A percentile compares a stretch with the other conserved stretches of the same genome.
Conservation (phyloP, 1,140 invertebrate genomes). For the Yoshiicerus persimilis region DNA sequence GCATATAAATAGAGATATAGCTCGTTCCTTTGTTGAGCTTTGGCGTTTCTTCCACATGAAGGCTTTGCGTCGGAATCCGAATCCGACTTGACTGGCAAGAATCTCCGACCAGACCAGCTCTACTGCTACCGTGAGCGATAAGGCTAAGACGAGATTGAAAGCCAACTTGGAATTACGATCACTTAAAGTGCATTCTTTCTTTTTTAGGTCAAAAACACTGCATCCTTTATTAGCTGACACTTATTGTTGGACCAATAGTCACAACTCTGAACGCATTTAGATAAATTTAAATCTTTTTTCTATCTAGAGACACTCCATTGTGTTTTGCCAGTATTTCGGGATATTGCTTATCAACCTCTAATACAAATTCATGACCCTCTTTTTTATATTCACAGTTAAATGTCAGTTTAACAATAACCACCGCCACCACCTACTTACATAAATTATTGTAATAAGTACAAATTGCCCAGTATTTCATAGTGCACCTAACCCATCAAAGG, state of each 20-base stretch:
- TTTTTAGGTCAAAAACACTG: conserved; percentile 18
- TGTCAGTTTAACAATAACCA: background rate
- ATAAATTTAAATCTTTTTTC: background rate
- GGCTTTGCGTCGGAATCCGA: background rate
- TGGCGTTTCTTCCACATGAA: background rate
- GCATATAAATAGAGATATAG: background rate
- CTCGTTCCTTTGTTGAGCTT: background rate
- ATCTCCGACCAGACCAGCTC: too few relatives aligned
- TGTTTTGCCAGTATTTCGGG: too few relatives aligned
- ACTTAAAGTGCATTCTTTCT: conserved; percentile 1
- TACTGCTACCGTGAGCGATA: too few relatives aligned
- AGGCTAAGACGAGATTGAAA: background rate
- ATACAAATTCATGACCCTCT: background rate
- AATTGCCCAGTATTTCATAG: too few relatives aligned
- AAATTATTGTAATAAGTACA: background rate
- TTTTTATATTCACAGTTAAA: background rate
- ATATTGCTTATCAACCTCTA: background rate
- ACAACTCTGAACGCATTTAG: background rate
- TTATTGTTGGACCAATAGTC: background rate
- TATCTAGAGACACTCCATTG: too few relatives aligned
- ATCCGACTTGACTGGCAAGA: background rate
- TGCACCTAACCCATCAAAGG: too few relatives aligned
- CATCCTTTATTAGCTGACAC: background rate
- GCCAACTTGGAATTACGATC: background rate
- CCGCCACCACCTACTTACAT: too few relatives aligned